Conservation (phyloP, 2,113 vertebrate genomes). For the Xyrauchen texanus region DNA sequence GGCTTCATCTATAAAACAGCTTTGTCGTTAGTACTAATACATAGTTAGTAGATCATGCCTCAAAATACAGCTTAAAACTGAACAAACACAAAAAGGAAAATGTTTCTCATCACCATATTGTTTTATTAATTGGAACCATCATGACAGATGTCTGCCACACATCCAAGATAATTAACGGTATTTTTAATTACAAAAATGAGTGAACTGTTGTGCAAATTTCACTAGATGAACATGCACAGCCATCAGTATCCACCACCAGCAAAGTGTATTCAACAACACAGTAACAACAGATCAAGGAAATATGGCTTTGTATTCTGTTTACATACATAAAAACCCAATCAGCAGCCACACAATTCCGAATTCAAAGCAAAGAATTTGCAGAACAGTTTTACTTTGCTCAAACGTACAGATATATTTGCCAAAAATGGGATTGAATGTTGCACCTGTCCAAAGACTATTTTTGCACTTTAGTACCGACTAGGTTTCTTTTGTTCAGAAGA, state of each 20-base stretch:
- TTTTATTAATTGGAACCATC: conserved; percentile 45
- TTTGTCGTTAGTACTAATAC: too few species aligned
- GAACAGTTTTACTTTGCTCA: conserved; percentile 29
- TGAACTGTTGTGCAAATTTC: conserved; percentile 38
- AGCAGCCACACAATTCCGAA: conserved; percentile 38
- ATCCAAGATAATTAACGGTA: background rate
- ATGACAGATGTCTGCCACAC: background rate
- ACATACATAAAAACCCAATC: conserved; percentile 37
- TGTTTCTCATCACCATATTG: background rate
- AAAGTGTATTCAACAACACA: background rate
- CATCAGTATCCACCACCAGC: background rate
- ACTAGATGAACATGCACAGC: background rate
- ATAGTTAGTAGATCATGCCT: too few species aligned
- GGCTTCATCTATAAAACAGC: too few species aligned
- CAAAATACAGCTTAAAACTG: too few species aligned
- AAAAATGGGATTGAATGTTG: background rate
- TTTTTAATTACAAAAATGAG: conserved; percentile 18
- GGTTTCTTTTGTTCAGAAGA: background rate
- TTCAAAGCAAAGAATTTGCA: conserved; percentile 30
- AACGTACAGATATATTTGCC: conserved; percentile 22
- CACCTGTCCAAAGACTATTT: background rate
- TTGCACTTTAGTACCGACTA: background rate
- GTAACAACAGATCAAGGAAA: conserved; percentile 22
- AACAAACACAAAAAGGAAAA: background rate
- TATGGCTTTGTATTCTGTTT: conserved; percentile 37